A percentile compares a stretch with the other conserved stretches of the same genome.
Conservation (phyloP, 2,113 vertebrate genomes). For the Nesoenas mayeri region DNA sequence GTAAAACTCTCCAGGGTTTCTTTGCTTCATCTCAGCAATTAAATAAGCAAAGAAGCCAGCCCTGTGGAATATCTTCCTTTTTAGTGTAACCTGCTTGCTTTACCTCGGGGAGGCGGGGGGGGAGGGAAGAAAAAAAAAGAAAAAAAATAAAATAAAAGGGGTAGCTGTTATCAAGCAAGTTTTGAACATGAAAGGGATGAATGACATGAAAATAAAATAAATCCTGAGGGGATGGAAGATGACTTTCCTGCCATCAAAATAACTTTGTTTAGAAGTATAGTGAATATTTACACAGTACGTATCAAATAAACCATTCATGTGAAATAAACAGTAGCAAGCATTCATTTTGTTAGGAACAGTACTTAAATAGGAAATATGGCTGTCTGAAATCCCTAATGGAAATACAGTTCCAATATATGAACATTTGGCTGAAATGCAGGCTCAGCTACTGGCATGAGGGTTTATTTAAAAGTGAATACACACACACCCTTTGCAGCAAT, state of each 20-base stretch:
- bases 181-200: not conserved
- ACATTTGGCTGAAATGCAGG: not conserved
- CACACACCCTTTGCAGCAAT: not conserved
- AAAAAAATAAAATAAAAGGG: too few relatives aligned
- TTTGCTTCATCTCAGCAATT: not conserved
- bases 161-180: not conserved
- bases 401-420: not conserved
- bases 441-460: not conserved
- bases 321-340: not conserved
- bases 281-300: not conserved
- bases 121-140: too few relatives aligned
- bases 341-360: not conserved
- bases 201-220: not conserved
- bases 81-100: not conserved
- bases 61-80: not conserved
- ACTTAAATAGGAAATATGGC: not conserved
- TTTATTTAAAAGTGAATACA: not conserved
- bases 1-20: not conserved
- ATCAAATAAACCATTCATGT: rapidly evolving
- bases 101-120: not conserved
- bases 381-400: not conserved
- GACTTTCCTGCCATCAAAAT: not conserved
- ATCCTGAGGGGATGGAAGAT: not conserved
- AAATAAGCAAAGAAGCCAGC: not conserved
- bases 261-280: not conserved